These are phyloP conservation scores for Pelodiscus sinensis DNA, from an alignment of 2,113 vertebrate species.

Conservation along the genomic window DNA sequence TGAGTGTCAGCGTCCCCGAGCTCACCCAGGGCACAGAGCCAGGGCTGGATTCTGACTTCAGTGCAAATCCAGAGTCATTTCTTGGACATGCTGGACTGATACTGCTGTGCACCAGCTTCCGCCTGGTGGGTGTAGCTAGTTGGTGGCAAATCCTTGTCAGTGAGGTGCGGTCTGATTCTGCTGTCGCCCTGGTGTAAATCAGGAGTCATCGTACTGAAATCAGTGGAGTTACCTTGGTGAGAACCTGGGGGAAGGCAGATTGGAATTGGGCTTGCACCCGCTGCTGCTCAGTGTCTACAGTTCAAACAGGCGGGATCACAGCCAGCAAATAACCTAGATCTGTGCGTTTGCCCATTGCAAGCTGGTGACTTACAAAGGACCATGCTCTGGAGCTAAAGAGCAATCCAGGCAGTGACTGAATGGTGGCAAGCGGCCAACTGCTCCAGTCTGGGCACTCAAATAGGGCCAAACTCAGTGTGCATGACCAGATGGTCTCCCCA, in stretches of 20 bases:
- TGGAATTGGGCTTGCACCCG: background rate
- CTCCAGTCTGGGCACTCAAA: background rate
- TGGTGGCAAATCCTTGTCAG: background rate
- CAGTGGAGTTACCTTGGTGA: background rate
- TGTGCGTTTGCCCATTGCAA: background rate
- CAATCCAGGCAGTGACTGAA: too few relatives aligned
- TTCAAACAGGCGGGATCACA: background rate
- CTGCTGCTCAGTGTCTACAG: background rate
- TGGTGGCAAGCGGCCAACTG: too few relatives aligned
- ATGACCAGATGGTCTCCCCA: background rate
- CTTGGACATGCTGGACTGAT: background rate
- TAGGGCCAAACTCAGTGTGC: background rate
- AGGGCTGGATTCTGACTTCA: background rate
- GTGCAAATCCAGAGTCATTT: background rate
- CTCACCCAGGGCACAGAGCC: background rate
- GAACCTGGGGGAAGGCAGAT: background rate
- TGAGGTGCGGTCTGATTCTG: background rate
- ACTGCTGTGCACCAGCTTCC: background rate
- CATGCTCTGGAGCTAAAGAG: background rate
- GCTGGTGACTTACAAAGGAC: too few relatives aligned
- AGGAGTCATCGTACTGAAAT: background rate
- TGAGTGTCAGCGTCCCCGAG: slow-evolving; percentile 28
- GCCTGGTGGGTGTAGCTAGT: background rate
- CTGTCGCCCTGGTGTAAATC: background rate
- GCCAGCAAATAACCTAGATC: background rate